Evolutionary conservation across 2,113 vertebrate genomes (phyloP), one percentile per base, ranked within the genome.

Genomic region (Oncorhynchus mykiss): DNA sequence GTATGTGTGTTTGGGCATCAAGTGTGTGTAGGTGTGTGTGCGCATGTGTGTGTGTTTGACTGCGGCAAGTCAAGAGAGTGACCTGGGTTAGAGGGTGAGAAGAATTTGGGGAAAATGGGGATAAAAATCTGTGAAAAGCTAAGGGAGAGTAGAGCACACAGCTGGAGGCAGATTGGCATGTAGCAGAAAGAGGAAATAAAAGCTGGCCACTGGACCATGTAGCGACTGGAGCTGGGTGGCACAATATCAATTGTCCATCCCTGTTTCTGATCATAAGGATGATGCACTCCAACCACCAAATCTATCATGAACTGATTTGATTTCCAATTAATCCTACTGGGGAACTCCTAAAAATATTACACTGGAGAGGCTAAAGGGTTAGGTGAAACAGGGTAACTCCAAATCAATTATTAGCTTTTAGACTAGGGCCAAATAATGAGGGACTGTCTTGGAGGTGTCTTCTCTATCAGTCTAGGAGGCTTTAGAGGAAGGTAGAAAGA

Each of bases 321-420:
- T 67, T 27, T 39, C 39, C 82, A 93, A 83, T 81, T 87, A 92
- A 93, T 91, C 88, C 93, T 94, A 90, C 88, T 86, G 93, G 93
- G 95, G 92, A 94, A 92, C 89, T 16, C 68, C 49, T 22, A 78
- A 79, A 82, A 82, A 31, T 13, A 49, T 51, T 27, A 68, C 48
- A 54, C 80, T 77, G 75, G 93, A 91, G 93, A 93, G 90, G 92
- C 92, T 81, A 91, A 91, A 80, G 85, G 88, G 88, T 90, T 93
- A 91, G 93, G 93, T 94, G 94, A 95, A 95, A 93, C 83, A 89
- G 91, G 93, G 92, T 93, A 94, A 94, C 90, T 94, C 91, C 13
- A 95, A 96, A 96, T 96, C 95, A 96, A 96, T 96, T 95, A 91
- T 94, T 94, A 93, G 95, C 95, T 96, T 96, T 96, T 96, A 96